Evolutionary conservation across 2,888 invertebrate species (phyloP).

Genomic region (Brachylomia viminalis): DNA sequence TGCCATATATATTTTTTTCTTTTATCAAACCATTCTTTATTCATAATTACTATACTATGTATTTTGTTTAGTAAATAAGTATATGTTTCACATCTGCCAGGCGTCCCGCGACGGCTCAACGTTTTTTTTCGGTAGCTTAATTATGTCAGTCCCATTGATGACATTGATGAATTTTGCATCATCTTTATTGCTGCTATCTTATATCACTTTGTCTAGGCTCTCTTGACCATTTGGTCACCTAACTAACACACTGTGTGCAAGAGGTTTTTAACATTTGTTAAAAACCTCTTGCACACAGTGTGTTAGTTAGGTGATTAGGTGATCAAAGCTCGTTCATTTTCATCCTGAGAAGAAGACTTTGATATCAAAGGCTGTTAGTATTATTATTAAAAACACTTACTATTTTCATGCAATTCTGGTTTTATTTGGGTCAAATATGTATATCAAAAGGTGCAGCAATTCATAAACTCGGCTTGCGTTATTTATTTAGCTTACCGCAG

Average conservation of each 20-base stretch:
- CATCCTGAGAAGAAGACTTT: not conserved
- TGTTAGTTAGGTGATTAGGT: not conserved
- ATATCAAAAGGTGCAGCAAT: conserved; percentile 12
- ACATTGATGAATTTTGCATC: not conserved
- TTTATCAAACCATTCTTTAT: no score
- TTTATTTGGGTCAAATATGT: not conserved
- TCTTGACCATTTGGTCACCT: no score
- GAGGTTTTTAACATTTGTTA: no score
- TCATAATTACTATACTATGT: no score
- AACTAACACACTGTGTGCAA: no score
- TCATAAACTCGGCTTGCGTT: conserved; percentile 3
- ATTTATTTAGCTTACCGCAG: conserved; percentile 27
- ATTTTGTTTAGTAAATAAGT: no score
- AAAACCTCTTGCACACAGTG: not conserved
- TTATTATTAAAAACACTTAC: not conserved
- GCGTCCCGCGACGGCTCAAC: no score
- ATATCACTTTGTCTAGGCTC: not conserved
- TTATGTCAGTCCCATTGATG: not conserved
- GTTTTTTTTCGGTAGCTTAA: not conserved
- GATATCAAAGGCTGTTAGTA: not conserved
- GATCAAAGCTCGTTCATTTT: not conserved
- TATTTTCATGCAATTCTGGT: not conserved
- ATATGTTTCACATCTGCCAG: no score
- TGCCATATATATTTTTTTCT: no score
- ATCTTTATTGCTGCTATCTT: not conserved